Conservation (phyloP, 2,888 invertebrate species). For the Himalopsyche kuldschensis region DNA sequence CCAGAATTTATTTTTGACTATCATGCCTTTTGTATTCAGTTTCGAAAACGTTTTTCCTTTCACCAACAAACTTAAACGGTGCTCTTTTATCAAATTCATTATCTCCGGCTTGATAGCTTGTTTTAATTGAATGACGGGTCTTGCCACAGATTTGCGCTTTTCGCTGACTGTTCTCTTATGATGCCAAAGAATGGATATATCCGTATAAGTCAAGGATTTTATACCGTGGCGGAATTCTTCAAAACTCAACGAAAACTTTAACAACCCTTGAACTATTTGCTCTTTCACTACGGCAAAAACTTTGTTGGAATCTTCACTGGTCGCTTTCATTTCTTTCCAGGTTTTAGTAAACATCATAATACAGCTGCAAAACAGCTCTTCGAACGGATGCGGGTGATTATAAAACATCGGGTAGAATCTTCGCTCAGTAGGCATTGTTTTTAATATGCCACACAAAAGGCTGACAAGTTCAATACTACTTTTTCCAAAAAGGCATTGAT, state of each 20-base stretch:
- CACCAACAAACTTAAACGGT: slow-evolving; percentile 85
- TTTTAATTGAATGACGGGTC: slow-evolving; percentile 82
- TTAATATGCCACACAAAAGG: slow-evolving; percentile 84
- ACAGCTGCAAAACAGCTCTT: slow-evolving; percentile 93
- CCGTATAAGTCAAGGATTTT: slow-evolving; percentile 82
- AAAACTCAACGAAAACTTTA: slow-evolving; percentile 70
- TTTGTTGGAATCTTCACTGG: slow-evolving; percentile 93
- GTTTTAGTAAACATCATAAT: slow-evolving; percentile 93
- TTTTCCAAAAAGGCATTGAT: slow-evolving; percentile 94
- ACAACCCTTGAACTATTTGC: slow-evolving; percentile 87
- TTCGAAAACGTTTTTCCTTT: slow-evolving; percentile 94
- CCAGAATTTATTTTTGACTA: slow-evolving; percentile 94
- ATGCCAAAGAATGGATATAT: slow-evolving; percentile 91
- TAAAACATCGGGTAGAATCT: slow-evolving; percentile 93
- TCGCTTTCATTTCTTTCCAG: slow-evolving; percentile 99
- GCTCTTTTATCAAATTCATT: slow-evolving; percentile 84
- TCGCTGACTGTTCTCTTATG: slow-evolving; percentile 87
- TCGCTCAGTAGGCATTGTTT: slow-evolving; percentile 85
- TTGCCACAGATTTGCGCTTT: slow-evolving; percentile 92
- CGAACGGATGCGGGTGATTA: slow-evolving; percentile 92
- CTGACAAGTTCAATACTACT: slow-evolving; percentile 90
- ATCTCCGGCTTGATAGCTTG: slow-evolving; percentile 94
- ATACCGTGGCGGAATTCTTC: slow-evolving; percentile 78
- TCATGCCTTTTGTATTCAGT: slow-evolving; percentile 78
- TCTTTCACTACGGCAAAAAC: slow-evolving; percentile 93